Evolutionary conservation across 2,797 vertebrate species (phyloP).

Genomic region (Ceryle rudis): DNA sequence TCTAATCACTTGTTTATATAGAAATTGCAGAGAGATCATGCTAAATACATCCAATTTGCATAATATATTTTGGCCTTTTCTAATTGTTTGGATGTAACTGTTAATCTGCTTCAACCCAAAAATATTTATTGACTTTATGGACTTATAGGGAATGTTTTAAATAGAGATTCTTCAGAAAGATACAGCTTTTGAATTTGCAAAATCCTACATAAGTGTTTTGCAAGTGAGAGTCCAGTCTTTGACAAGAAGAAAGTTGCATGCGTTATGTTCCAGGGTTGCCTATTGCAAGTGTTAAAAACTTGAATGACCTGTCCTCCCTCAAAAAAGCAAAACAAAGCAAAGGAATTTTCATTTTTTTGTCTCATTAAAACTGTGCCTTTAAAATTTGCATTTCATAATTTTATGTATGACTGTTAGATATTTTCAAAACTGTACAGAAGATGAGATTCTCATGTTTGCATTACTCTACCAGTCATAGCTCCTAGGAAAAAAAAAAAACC

Average conservation of each 20-base stretch:
- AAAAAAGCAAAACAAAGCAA: background rate
- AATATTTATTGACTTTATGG: slow-evolving; percentile 23
- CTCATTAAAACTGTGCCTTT: background rate
- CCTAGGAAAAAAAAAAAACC: background rate
- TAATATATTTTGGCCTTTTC: slow-evolving; percentile 59
- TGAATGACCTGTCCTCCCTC: background rate
- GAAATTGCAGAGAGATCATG: slow-evolving; percentile 24
- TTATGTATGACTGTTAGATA: background rate
- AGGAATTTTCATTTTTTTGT: background rate
- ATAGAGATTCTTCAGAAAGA: background rate
- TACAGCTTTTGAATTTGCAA: background rate
- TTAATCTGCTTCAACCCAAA: slow-evolving; percentile 25
- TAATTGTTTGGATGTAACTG: slow-evolving; percentile 39
- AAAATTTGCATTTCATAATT: background rate
- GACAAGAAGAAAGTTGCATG: background rate
- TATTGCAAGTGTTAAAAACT: background rate
- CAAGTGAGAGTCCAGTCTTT: background rate
- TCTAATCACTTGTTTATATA: slow-evolving; percentile 54
- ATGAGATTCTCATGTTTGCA: background rate
- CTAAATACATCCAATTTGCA: slow-evolving; percentile 44
- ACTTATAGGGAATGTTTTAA: background rate
- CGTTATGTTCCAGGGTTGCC: background rate
- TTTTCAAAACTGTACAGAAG: background rate
- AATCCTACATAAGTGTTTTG: background rate
- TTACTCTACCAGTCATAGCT: background rate